A percentile compares a stretch with the other conserved stretches of the same genome.
phyloP scores from a whole-genome alignment of 2,113 vertebrate genomes.

The Amphiprion ocellaris region DNA sequence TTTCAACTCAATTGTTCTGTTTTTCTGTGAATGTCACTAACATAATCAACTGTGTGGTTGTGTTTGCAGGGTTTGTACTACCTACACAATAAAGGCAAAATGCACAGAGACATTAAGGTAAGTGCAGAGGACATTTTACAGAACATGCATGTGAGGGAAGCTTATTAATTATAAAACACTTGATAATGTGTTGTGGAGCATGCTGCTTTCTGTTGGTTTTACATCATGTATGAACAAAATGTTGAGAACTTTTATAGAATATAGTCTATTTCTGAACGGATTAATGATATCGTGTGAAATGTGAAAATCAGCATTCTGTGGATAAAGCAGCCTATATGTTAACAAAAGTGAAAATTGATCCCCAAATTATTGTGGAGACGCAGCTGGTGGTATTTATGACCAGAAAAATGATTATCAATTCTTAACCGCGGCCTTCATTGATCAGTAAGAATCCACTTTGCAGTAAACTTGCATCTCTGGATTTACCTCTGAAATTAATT shows the following conservation, averaged over 20 bases:
- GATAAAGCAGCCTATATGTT: too few species aligned
- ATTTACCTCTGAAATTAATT: not conserved
- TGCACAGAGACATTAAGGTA: constrained; percentile 90
- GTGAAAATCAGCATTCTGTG: too few species aligned
- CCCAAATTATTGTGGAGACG: too few species aligned
- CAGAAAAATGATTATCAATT: not conserved
- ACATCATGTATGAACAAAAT: not conserved
- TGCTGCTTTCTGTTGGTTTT: not conserved
- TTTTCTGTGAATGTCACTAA: not conserved
- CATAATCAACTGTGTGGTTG: constrained; percentile 6
- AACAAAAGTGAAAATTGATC: too few species aligned
- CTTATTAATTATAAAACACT: not conserved
- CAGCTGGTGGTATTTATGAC: not conserved
- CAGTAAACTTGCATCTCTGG: not conserved
- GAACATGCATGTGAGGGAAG: not conserved
- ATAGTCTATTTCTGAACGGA: too few species aligned
- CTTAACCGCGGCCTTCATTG: not conserved
- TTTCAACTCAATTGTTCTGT: not conserved
- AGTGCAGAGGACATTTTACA: constrained; percentile 21
- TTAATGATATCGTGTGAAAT: too few species aligned
- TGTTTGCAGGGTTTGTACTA: constrained; percentile 85
- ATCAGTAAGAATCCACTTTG: constrained; percentile 4
- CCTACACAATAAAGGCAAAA: constrained; percentile 87
- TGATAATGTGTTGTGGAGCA: not conserved
- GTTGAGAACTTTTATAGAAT: not conserved